These are phyloP conservation scores for Harmothoe impar DNA, from an alignment of 2,888 invertebrate species.

Conservation along the genomic window DNA sequence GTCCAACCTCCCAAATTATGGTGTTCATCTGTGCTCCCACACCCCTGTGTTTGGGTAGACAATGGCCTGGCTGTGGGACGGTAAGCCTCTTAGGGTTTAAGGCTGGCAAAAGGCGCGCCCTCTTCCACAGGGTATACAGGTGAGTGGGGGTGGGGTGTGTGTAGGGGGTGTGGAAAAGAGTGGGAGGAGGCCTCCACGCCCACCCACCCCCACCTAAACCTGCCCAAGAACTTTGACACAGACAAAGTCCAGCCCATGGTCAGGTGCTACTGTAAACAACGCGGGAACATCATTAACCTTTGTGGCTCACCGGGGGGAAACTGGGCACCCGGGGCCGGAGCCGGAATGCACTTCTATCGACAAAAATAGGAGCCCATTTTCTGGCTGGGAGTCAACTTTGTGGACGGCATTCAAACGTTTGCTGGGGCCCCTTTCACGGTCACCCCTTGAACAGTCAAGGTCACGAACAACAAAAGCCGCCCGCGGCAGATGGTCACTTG, in stretches of 20 bases:
- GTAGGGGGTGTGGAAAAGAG: neutral
- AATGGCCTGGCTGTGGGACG: slow-evolving; percentile 44
- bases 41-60: slow-evolving; percentile 41
- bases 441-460: slow-evolving; percentile 50
- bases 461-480: slow-evolving; percentile 21
- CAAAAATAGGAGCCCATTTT: slow-evolving; percentile 53
- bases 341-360: neutral
- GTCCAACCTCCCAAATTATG: slow-evolving; percentile 43
- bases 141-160: neutral
- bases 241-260: slow-evolving; percentile 31
- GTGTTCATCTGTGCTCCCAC: slow-evolving; percentile 47
- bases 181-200: neutral
- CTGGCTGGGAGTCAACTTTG: slow-evolving; percentile 36
- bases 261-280: slow-evolving; percentile 26
- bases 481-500: slow-evolving; percentile 42
- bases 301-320: neutral
- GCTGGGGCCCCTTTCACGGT: slow-evolving; percentile 3
- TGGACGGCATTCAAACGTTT: slow-evolving; percentile 28
- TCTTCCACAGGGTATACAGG: neutral
- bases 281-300: slow-evolving; percentile 33
- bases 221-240: neutral
- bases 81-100: slow-evolving; percentile 33
- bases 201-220: neutral
- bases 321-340: neutral
- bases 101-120: slow-evolving; percentile 54